phyloP scores from a whole-genome alignment of 2,113 vertebrate genomes.

The Castor canadensis region DNA sequence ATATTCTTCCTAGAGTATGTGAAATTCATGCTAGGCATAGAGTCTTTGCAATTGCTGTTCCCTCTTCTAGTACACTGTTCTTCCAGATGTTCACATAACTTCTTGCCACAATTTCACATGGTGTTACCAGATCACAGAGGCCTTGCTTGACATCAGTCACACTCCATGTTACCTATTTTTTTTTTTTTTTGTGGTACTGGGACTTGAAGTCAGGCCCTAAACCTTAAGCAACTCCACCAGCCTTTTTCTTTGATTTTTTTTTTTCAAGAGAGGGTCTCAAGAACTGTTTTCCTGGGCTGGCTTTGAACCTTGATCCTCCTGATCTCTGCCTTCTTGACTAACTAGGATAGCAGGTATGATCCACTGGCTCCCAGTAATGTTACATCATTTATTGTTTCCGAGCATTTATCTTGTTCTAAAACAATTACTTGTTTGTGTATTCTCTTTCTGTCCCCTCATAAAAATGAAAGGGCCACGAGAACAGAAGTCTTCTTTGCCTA shows the following conservation, averaged over 20 bases:
- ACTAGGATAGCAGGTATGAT: too few species aligned
- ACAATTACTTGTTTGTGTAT: neutral
- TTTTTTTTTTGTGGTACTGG: too few species aligned
- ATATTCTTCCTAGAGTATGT: neutral
- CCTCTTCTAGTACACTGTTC: neutral
- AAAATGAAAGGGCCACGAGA: neutral
- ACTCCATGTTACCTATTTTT: neutral
- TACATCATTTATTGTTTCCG: too few species aligned
- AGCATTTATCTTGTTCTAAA: neutral
- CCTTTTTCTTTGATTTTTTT: too few species aligned
- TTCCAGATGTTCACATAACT: neutral
- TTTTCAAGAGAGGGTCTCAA: too few species aligned
- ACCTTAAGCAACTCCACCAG: too few species aligned
- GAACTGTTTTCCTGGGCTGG: too few species aligned
- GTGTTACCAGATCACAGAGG: neutral
- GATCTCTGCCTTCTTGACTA: too few species aligned
- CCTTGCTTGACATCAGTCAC: neutral
- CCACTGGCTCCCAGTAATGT: too few species aligned
- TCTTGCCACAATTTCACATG: neutral
- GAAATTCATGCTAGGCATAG: neutral
- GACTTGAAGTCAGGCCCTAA: too few species aligned
- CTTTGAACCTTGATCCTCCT: too few species aligned
- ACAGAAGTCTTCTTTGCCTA: neutral
- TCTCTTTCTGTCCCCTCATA: neutral
- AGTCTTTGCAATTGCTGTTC: neutral